Base-by-base conservation (phyloP, 2,888 invertebrate genomes). In the Sinohyriopsis cumingii region DNA sequence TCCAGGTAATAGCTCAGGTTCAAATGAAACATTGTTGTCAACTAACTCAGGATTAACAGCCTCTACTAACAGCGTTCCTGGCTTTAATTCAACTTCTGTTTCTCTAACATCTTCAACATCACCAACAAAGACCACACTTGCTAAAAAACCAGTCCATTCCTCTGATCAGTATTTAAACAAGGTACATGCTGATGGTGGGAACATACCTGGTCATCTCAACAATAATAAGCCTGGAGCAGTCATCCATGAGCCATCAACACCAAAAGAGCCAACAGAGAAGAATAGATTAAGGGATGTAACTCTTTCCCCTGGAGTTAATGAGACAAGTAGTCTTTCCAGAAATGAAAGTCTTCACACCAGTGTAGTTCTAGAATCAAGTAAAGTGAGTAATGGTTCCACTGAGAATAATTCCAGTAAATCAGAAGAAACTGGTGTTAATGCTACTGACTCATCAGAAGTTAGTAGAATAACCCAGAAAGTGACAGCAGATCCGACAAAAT, bases 401-500 rank as follows among this genome's bases (percentile, higher is more conserved):
- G 19, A 59, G 22, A 59, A 7, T 15, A 59, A 22, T n/a, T 22
- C 24, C 7, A 18, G 18, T 59, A 59, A 24, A n/a, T 24, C 59
- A 59, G 59, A 20, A 22, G 25, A 20, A 33, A 45, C 57, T 3
- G 3, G 57, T 57, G 12, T 57, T 20, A 57, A 57, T 55, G 55
- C 9, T 25, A 65, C 18, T 55, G 20, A 20, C 56, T 20, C 56
- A 25, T 19, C 56, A 28, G 55, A 19, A 55, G 25, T 65, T 20
- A 55, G 20, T 20, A 24, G 20, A 22, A 57, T 71, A 15, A 67
- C 70, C 22, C 56, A 67, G 45, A 70, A 69, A 18, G 65, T 67
- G 15, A 70, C 73, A 24, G 65, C 74, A 19, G 68, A 68, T n/a
- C 53, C 68, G 55, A 55, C 69, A 56, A 33, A 72, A 45, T 63